A percentile compares a stretch with the other conserved stretches of the same genome.
Conservation (phyloP, 2,888 invertebrate species). For the Drosophila affinis region DNA sequence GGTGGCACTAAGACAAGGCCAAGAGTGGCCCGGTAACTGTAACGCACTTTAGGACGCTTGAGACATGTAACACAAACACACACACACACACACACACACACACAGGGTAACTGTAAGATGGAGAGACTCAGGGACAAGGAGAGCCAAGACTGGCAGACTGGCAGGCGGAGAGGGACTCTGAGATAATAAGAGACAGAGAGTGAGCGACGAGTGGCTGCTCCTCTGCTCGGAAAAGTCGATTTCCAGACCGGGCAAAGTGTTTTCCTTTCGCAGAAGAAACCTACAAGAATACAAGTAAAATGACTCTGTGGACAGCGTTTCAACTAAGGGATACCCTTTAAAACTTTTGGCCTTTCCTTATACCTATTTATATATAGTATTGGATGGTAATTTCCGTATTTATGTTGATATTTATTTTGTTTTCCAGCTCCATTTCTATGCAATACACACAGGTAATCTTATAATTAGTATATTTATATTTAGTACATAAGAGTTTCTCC, state of each 20-base stretch:
- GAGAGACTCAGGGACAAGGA: neutral
- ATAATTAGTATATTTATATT: too few species aligned
- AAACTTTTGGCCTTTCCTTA: too few species aligned
- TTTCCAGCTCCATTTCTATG: too few species aligned
- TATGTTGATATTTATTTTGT: too few species aligned
- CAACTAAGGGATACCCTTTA: neutral
- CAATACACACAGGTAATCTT: too few species aligned
- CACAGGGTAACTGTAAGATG: neutral
- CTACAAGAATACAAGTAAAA: neutral
- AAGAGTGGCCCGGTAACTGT: slow-evolving; percentile 63
- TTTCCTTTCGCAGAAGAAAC: neutral
- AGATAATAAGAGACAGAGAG: neutral
- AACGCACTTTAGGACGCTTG: slow-evolving; percentile 68
- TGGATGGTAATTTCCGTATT: too few species aligned
- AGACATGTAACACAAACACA: slow-evolving; percentile 50
- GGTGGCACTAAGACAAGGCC: slow-evolving; percentile 38
- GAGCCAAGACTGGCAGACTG: neutral
- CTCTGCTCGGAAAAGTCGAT: neutral
- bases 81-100: slow-evolving; percentile 21
- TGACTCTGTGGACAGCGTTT: neutral
- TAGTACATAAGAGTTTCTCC: neutral
- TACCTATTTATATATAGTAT: too few species aligned
- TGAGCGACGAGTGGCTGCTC: neutral
- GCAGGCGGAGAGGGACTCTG: neutral
- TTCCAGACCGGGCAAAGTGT: neutral